Evolutionary conservation across 35 echinoderm and acorn worm genomes (phyloP).

Genomic region (Nesometra sesokonis): DNA sequence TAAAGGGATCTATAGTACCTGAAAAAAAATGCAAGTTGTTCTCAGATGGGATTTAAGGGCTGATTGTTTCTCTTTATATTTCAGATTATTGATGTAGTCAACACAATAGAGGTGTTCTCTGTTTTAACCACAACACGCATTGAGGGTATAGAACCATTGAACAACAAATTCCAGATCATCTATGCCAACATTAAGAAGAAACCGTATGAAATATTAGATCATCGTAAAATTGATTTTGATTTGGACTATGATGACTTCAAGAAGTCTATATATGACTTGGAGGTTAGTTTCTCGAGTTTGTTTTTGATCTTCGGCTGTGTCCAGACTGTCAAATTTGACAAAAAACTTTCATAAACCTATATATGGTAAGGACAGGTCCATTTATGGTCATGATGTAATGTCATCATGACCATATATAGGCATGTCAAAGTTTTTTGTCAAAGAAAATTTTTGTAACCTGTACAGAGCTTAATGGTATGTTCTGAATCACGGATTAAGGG

Average conservation of each 20-base stretch:
- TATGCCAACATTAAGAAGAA: constrained; percentile 88
- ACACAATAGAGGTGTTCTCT: constrained; percentile 74
- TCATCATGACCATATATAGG: too few relatives aligned
- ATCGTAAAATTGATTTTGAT: constrained; percentile 92
- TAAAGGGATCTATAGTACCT: neutral
- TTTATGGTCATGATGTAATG: too few relatives aligned
- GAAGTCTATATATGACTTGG: constrained; percentile 64
- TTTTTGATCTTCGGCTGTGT: too few relatives aligned
- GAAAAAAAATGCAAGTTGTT: neutral
- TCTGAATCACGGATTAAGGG: too few relatives aligned
- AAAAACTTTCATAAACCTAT: too few relatives aligned
- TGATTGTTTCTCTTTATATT: neutral
- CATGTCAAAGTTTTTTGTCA: too few relatives aligned
- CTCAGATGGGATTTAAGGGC: neutral
- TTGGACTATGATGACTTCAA: constrained; percentile 98
- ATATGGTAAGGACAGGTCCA: too few relatives aligned
- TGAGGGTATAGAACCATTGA: constrained; percentile 87
- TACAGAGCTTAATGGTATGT: too few relatives aligned
- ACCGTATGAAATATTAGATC: constrained; percentile 87
- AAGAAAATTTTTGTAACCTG: too few relatives aligned
- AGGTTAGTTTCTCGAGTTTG: constrained; percentile 28
- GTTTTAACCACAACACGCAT: constrained; percentile 67
- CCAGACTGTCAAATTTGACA: too few relatives aligned
- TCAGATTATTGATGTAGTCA: constrained; percentile 71
- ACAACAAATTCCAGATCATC: constrained; percentile 80